These are phyloP conservation scores for Mesoligia furuncula DNA, from an alignment of 2,888 invertebrate genomes.

Conservation along the genomic window DNA sequence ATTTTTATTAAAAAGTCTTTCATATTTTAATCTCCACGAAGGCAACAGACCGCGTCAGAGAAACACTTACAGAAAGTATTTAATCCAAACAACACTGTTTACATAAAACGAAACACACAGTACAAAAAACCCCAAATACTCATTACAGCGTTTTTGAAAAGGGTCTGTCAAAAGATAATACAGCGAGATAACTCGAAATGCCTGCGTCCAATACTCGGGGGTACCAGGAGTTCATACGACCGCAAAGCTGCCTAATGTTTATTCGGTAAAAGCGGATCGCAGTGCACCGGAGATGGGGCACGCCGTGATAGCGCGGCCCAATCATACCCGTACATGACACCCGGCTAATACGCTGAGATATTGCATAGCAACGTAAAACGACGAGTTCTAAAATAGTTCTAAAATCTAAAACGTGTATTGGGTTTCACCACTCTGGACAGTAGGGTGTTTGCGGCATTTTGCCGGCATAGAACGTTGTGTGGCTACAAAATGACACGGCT, in stretches of 20 bases:
- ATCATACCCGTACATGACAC: slow-evolving; percentile 67
- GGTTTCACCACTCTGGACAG: slow-evolving; percentile 10
- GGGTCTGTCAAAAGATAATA: slow-evolving; percentile 56
- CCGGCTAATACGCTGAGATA: slow-evolving; percentile 52
- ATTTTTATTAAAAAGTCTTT: neutral
- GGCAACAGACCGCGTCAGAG: slow-evolving; percentile 12
- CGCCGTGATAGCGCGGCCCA: slow-evolving; percentile 67
- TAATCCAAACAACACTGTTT: slow-evolving; percentile 18
- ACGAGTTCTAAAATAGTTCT: slow-evolving; percentile 30
- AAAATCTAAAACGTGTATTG: slow-evolving; percentile 43
- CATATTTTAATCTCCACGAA: slow-evolving; percentile 15
- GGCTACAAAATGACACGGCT: slow-evolving; percentile 23
- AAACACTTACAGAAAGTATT: slow-evolving; percentile 32
- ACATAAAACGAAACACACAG: slow-evolving; percentile 20
- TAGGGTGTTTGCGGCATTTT: slow-evolving; percentile 21
- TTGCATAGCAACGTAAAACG: slow-evolving; percentile 28
- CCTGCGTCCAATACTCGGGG: slow-evolving; percentile 36
- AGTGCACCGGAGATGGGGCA: slow-evolving; percentile 72
- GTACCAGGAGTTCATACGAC: slow-evolving; percentile 43
- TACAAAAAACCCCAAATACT: slow-evolving; percentile 31
- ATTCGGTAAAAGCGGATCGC: slow-evolving; percentile 66
- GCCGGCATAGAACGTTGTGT: slow-evolving; percentile 7
- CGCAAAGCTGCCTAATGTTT: slow-evolving; percentile 61
- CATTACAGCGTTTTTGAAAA: slow-evolving; percentile 50
- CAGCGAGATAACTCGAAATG: slow-evolving; percentile 48